Percentiles rank a stretch among this genome's conserved stretches.
phyloP scores from a whole-genome alignment of 2,888 invertebrate species.

The Drosophila greeni region DNA sequence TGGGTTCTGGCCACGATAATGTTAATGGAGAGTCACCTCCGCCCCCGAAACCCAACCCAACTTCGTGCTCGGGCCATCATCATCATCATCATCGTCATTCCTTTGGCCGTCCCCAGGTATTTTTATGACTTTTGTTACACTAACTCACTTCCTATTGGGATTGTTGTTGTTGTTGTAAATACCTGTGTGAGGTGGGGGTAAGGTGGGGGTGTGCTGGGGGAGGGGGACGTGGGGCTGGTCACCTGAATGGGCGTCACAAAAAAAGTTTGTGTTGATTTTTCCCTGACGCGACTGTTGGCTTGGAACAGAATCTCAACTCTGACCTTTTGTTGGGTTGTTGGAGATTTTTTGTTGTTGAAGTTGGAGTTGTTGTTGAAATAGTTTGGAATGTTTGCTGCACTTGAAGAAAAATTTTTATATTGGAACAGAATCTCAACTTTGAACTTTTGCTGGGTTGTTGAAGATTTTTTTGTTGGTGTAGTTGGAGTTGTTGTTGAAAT shows the following conservation, averaged over 20 bases:
- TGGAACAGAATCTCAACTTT: conserved; percentile 23
- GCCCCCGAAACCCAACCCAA: conserved; percentile 10
- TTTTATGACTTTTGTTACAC: conserved; percentile 71
- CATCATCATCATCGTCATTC: conserved; percentile 24
- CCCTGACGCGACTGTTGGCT: conserved; percentile 4
- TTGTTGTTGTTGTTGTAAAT: conserved; percentile 23
- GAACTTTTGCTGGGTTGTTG: conserved; percentile 22
- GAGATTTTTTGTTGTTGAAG: neutral
- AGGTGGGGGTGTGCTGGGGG: neutral
- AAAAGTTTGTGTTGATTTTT: conserved; percentile 29
- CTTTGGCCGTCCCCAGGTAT: conserved; percentile 49
- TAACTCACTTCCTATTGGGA: conserved; percentile 69
- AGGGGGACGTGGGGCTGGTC: neutral
- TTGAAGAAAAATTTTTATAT: neutral
- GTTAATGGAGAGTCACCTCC: conserved; percentile 54
- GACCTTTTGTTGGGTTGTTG: conserved; percentile 25
- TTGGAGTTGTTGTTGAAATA: neutral
- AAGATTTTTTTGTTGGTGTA: neutral
- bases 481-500: neutral
- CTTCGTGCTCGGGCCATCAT: conserved; percentile 9
- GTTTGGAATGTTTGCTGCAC: conserved; percentile 8
- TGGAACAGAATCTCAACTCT: conserved; percentile 23
- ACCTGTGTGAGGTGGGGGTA: neutral
- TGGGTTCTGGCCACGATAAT: conserved; percentile 57
- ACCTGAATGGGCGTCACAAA: conserved; percentile 29